Conservation (phyloP, 2,888 invertebrate species). For the Agrotis puta region DNA sequence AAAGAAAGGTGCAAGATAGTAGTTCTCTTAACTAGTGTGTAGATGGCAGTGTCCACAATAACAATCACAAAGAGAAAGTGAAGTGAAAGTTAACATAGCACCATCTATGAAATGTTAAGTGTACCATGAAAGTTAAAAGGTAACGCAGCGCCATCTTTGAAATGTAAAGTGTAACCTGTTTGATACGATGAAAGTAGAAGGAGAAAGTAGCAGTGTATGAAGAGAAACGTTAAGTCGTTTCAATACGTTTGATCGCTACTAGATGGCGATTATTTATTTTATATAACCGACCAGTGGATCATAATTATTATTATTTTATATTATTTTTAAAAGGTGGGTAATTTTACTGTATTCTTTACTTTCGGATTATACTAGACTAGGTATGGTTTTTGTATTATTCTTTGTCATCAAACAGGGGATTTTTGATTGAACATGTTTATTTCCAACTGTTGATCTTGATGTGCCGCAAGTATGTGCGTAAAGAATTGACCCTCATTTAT, state of each 20-base stretch:
- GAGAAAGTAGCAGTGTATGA: neutral
- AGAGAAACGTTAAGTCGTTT: neutral
- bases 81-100: neutral
- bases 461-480: no score
- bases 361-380: no score
- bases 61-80: neutral
- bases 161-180: neutral
- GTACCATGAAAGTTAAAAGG: neutral
- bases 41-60: no score
- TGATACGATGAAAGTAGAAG: neutral
- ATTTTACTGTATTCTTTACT: no score
- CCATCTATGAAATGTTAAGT: slow-evolving; percentile 11
- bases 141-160: slow-evolving; percentile 29
- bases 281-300: neutral
- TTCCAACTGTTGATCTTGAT: no score
- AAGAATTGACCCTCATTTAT: neutral
- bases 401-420: no score
- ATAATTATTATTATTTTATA: no score
- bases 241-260: neutral
- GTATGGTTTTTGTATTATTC: neutral
- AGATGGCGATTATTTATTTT: slow-evolving; percentile 6
- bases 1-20: neutral
- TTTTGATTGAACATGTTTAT: no score
- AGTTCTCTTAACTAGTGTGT: no score
- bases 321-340: no score